These are phyloP conservation scores for Eulimnadia texana DNA, from an alignment of 1,140 invertebrate genomes.

Conservation along the genomic window DNA sequence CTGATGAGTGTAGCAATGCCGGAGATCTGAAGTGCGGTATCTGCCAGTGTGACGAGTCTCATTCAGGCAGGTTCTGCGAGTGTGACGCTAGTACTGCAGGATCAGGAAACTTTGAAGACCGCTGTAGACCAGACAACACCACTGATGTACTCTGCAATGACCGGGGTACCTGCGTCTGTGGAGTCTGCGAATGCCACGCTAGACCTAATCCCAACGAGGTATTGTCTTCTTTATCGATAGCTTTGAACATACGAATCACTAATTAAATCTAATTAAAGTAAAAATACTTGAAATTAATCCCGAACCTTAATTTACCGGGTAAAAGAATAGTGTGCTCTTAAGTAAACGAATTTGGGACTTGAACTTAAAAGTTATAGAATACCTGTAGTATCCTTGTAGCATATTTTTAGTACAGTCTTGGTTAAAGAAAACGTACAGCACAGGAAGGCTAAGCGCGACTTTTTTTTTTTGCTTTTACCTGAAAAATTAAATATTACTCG, in stretches of 20 bases:
- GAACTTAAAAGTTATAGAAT: neutral
- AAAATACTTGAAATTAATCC: neutral
- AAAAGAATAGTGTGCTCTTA: neutral
- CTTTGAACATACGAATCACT: too few species aligned
- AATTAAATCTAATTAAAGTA: too few species aligned
- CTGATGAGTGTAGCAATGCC: slow-evolving; percentile 38
- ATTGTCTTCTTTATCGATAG: slow-evolving; percentile 22
- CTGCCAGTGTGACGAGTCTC: slow-evolving; percentile 61
- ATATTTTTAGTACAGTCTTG: too few species aligned
- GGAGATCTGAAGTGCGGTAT: slow-evolving; percentile 73
- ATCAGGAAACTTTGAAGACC: slow-evolving; percentile 28
- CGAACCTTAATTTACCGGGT: neutral
- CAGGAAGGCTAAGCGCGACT: too few species aligned
- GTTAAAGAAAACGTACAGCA: too few species aligned
- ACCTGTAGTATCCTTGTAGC: neutral
- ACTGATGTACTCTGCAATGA: slow-evolving; percentile 54
- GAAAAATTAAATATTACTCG: too few species aligned
- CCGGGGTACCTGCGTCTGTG: slow-evolving; percentile 63
- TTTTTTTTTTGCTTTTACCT: too few species aligned
- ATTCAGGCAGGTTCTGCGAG: slow-evolving; percentile 74
- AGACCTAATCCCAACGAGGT: slow-evolving; percentile 37
- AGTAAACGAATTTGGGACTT: neutral
- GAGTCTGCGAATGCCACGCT: slow-evolving; percentile 56
- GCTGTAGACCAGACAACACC: slow-evolving; percentile 58
- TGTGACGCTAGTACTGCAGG: slow-evolving; percentile 43